Percentiles rank a stretch among this genome's conserved stretches.
phyloP scores from a whole-genome alignment of 2,113 vertebrate species.

The Myocastor coypus region DNA sequence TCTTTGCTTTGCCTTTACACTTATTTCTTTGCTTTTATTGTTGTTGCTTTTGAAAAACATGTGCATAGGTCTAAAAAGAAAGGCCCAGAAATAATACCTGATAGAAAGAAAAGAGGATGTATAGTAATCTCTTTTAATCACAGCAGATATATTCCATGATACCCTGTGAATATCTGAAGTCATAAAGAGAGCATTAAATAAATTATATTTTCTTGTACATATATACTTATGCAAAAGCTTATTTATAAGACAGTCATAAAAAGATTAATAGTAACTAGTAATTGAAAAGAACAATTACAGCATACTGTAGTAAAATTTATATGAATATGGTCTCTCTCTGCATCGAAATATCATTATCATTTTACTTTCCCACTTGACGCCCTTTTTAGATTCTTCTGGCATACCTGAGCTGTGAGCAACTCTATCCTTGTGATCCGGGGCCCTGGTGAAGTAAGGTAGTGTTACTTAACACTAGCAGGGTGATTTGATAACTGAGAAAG shows the following conservation, averaged over 20 bases:
- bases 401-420: background rate
- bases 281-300: background rate
- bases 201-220: background rate
- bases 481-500: background rate
- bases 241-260: background rate
- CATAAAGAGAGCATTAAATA: background rate
- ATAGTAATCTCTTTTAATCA: background rate
- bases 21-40: conserved; percentile 3
- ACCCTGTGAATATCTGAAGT: background rate
- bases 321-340: background rate
- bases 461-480: background rate
- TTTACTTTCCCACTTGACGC: background rate
- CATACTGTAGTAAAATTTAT: background rate
- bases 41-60: background rate
- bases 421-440: background rate
- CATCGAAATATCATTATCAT: background rate
- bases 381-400: background rate
- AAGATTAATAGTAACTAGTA: background rate
- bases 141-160: background rate
- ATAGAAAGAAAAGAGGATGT: background rate
- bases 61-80: background rate
- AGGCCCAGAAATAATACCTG: background rate
- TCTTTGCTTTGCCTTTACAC: background rate
- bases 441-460: background rate
- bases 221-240: background rate